phyloP scores from a whole-genome alignment of 2,888 invertebrate species.

The Melipona bicolor region DNA sequence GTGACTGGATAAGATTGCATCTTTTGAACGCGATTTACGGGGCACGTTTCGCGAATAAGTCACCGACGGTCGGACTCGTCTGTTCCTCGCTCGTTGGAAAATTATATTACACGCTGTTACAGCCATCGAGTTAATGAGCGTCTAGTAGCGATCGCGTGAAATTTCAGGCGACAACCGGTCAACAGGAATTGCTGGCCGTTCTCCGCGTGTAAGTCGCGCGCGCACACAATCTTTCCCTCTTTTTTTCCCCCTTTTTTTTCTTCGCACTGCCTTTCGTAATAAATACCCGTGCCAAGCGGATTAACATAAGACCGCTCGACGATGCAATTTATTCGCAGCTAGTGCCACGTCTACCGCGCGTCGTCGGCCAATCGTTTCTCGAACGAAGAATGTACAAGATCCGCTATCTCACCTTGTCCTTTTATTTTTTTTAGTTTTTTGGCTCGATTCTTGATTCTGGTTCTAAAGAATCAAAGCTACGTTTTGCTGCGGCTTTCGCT shows the following conservation, averaged over 20 bases:
- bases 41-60: constrained; percentile 22
- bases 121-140: constrained; percentile 30
- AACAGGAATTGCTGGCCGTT: constrained; percentile 37
- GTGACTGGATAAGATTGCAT: constrained; percentile 45
- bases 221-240: constrained; percentile 8
- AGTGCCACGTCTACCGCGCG: constrained; percentile 57
- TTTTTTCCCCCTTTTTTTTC: constrained; percentile 24
- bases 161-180: constrained; percentile 39
- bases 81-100: constrained; percentile 6
- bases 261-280: constrained; percentile 49
- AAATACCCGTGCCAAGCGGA: constrained; percentile 62
- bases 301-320: constrained; percentile 66
- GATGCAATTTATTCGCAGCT: constrained; percentile 64
- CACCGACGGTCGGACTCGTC: not conserved
- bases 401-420: not conserved
- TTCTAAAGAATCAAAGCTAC: too few species aligned
- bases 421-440: not conserved
- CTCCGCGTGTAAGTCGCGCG: constrained; percentile 20
- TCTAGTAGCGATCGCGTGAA: constrained; percentile 40
- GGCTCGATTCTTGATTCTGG: not conserved
- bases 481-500: constrained; percentile 31
- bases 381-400: constrained; percentile 28
- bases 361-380: constrained; percentile 44
- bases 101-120: constrained; percentile 27
- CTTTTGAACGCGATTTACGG: constrained; percentile 28